Conservation (phyloP, 2,888 invertebrate species). For the Epsilonema sp. region DNA sequence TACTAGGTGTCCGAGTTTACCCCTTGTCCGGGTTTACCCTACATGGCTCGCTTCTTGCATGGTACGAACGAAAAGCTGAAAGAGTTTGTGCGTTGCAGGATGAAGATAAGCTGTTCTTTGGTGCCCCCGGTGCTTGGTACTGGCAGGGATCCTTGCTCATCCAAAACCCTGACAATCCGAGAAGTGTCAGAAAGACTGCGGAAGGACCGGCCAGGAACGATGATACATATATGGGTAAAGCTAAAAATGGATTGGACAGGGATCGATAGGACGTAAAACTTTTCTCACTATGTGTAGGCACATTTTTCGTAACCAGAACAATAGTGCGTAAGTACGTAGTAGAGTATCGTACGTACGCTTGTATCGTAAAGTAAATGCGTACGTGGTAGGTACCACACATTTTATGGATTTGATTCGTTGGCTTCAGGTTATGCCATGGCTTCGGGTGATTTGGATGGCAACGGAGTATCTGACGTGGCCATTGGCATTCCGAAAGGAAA, state of each 20-base stretch:
- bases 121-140: slow-evolving; percentile 88
- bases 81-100: slow-evolving; percentile 42
- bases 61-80: not conserved
- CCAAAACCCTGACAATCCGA: slow-evolving; percentile 16
- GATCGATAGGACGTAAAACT: too few species aligned
- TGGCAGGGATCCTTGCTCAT: slow-evolving; percentile 63
- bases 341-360: too few species aligned
- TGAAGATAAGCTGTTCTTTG: slow-evolving; percentile 62
- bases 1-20: too few species aligned
- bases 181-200: slow-evolving; percentile 43
- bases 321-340: too few species aligned
- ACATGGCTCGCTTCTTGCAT: not conserved
- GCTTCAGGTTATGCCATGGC: slow-evolving; percentile 64
- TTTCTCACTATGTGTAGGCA: too few species aligned
- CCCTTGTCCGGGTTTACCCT: too few species aligned
- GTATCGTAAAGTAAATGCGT: too few species aligned
- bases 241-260: too few species aligned
- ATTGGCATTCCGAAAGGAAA: slow-evolving; percentile 79
- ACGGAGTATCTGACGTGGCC: slow-evolving; percentile 48
- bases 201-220: slow-evolving; percentile 62
- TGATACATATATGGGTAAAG: slow-evolving; percentile 50
- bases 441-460: slow-evolving; percentile 67
- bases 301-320: too few species aligned
- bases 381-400: too few species aligned
- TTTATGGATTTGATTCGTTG: too few species aligned